phyloP scores from a whole-genome alignment of 2,797 vertebrate species.

The Pteropus rufus region DNA sequence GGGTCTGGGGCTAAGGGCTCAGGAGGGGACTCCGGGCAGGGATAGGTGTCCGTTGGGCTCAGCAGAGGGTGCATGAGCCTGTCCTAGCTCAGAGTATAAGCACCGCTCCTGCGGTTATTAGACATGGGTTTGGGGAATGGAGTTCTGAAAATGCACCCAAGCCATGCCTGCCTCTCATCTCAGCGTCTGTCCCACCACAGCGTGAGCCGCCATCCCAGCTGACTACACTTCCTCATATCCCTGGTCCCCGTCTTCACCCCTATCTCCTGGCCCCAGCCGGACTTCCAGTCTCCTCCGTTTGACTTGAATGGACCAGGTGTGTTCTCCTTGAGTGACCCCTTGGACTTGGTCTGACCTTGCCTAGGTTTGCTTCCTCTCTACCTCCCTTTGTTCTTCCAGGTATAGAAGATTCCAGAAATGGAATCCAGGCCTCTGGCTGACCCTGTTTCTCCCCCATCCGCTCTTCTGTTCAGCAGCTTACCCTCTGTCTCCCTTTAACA shows the following conservation, averaged over 20 bases:
- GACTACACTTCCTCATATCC: background rate
- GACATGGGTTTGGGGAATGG: background rate
- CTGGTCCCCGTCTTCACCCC: background rate
- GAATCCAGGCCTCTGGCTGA: background rate
- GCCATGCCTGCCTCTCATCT: background rate
- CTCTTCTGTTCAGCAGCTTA: background rate
- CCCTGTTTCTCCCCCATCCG: background rate
- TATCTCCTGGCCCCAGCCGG: background rate
- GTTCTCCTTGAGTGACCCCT: background rate
- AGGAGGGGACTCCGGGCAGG: background rate
- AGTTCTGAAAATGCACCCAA: background rate
- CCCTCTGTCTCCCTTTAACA: background rate
- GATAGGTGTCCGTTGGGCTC: background rate
- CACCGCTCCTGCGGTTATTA: background rate
- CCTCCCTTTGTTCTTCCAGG: background rate
- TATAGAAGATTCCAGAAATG: background rate
- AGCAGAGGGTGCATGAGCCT: background rate
- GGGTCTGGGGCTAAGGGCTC: background rate
- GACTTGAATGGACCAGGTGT: background rate
- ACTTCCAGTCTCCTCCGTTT: background rate
- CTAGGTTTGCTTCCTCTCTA: background rate
- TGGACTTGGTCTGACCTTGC: background rate
- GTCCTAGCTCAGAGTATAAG: constrained; percentile 12
- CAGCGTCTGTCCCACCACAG: background rate
- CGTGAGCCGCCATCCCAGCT: background rate